A percentile compares a stretch with the other conserved stretches of the same genome.
phyloP scores from a whole-genome alignment of 2,113 vertebrate species.

The Carassius auratus region DNA sequence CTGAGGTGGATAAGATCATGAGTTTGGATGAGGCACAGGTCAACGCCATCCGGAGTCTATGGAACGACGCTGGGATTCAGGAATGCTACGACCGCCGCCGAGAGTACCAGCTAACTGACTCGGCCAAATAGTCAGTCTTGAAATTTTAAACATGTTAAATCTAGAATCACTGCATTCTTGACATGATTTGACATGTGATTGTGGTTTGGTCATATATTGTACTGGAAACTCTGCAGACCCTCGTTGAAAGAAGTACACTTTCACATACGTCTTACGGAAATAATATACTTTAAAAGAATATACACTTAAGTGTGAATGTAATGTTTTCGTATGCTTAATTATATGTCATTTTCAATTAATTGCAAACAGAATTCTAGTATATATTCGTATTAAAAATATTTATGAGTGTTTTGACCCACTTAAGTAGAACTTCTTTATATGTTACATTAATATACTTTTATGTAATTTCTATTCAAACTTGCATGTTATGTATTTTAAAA shows the following conservation, averaged over 20 bases:
- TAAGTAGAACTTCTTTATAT: background rate
- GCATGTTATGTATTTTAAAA: background rate
- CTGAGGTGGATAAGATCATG: constrained; percentile 81
- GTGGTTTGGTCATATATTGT: background rate
- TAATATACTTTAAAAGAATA: background rate
- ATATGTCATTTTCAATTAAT: background rate
- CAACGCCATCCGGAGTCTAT: constrained; percentile 79
- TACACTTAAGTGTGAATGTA: background rate
- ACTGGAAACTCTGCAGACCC: background rate
- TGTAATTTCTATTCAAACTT: background rate
- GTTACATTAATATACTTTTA: background rate
- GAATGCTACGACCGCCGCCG: constrained; percentile 81
- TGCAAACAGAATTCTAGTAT: background rate
- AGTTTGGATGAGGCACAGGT: constrained; percentile 69
- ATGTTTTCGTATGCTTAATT: background rate
- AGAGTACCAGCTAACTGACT: constrained; percentile 88
- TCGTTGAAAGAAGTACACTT: background rate
- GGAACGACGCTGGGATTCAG: constrained; percentile 81
- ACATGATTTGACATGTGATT: background rate
- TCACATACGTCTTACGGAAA: background rate
- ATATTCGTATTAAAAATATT: background rate
- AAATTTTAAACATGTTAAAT: background rate
- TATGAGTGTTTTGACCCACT: background rate
- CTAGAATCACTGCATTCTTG: background rate
- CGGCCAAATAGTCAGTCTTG: constrained; percentile 70